Evolutionary conservation across 64 coral and sea anemone genomes (phyloP).

Genomic region (Anthopleura sola): DNA sequence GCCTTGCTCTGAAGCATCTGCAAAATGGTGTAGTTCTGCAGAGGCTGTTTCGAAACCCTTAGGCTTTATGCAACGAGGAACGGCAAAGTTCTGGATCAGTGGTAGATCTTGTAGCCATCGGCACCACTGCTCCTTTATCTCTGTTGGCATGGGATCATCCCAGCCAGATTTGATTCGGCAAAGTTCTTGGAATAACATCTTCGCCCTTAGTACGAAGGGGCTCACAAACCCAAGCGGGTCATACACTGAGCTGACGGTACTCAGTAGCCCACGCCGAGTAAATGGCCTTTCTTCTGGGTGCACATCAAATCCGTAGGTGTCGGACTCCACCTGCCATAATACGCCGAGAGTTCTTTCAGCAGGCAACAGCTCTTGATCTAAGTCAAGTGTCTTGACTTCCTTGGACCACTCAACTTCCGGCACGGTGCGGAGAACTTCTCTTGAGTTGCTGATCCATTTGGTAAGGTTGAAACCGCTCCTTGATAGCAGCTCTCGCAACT

Average conservation of each 20-base stretch:
- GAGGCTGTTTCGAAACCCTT: conserved; percentile 11
- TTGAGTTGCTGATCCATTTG: conserved; percentile 11
- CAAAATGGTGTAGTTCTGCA: conserved; percentile 58
- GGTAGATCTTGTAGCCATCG: conserved; percentile 56
- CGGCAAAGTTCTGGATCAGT: conserved; percentile 33
- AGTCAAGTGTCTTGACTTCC: neutral
- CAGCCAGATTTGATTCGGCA: conserved; percentile 41
- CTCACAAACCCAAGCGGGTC: conserved; percentile 6
- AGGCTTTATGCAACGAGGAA: conserved; percentile 40
- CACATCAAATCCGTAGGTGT: conserved; percentile 14
- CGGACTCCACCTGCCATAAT: neutral
- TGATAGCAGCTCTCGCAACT: conserved; percentile 13
- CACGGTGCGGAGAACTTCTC: neutral
- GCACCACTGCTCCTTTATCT: conserved; percentile 43
- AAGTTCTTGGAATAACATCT: conserved; percentile 52
- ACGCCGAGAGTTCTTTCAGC: conserved; percentile 9
- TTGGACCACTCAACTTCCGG: neutral
- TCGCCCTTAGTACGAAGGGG: conserved; percentile 37
- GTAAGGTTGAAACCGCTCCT: conserved; percentile 9
- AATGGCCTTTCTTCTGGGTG: conserved; percentile 6
- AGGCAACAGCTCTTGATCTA: conserved; percentile 3
- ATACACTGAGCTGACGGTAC: conserved; percentile 14
- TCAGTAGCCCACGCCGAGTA: conserved; percentile 44
- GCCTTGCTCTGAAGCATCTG: conserved; percentile 47
- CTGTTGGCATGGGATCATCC: conserved; percentile 48